Conservation (phyloP, 2,797 vertebrate species). For the Molossus alvarezi region DNA sequence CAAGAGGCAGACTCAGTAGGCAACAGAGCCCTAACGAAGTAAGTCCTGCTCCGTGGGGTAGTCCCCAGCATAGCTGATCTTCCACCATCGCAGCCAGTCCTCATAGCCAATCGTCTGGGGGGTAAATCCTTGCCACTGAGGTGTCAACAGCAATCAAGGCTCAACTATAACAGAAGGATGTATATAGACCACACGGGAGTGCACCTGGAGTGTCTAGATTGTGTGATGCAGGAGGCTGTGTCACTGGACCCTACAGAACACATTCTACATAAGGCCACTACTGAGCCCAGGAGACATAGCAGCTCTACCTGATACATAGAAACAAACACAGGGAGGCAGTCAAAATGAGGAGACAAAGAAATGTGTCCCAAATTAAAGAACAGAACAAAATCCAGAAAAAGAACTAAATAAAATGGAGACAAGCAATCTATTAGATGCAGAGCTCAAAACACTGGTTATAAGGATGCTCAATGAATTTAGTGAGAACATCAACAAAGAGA, state of each 20-base stretch:
- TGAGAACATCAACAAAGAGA: background rate
- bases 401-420: background rate
- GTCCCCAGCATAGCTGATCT: background rate
- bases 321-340: background rate
- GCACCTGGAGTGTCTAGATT: background rate
- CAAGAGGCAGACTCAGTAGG: background rate
- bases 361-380: background rate
- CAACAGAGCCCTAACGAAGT: background rate
- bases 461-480: background rate
- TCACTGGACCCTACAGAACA: background rate
- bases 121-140: too few species aligned
- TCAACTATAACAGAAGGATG: too few species aligned
- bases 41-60: background rate
- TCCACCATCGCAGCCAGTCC: background rate
- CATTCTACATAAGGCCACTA: background rate
- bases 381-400: background rate
- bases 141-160: too few species aligned
- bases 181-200: too few species aligned
- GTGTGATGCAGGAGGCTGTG: background rate
- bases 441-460: background rate
- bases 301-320: background rate
- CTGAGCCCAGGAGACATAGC: background rate
- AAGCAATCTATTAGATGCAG: background rate
- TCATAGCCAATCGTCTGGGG: background rate
- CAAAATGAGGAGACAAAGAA: background rate